phyloP scores from a whole-genome alignment of 2,888 invertebrate genomes.

The Dysmachus trigonus region DNA sequence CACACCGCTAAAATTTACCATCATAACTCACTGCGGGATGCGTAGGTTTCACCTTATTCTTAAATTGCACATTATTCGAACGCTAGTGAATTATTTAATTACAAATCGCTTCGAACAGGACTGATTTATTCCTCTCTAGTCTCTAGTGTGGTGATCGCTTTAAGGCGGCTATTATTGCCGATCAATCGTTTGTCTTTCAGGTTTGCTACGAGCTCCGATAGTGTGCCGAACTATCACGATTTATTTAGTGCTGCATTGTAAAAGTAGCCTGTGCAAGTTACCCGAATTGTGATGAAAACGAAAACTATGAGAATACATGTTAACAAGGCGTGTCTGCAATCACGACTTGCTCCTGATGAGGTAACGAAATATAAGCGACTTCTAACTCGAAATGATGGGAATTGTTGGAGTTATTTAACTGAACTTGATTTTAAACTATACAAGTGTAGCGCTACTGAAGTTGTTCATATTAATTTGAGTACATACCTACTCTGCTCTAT shows the following conservation, averaged over 20 bases:
- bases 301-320: background rate
- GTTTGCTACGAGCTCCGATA: background rate
- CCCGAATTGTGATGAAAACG: background rate
- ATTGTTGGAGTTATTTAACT: background rate
- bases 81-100: slow-evolving; percentile 14
- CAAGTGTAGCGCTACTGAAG: background rate
- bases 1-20: background rate
- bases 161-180: background rate
- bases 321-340: background rate
- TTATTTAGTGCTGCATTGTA: background rate
- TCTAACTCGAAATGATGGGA: background rate
- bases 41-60: slow-evolving; percentile 2
- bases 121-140: background rate
- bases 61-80: background rate
- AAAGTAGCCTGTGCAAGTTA: background rate
- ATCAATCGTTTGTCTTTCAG: background rate
- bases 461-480: background rate
- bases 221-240: background rate
- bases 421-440: background rate
- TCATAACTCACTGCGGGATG: slow-evolving; percentile 10
- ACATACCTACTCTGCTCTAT: too few species aligned
- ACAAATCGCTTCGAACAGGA: slow-evolving; percentile 5
- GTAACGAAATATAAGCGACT: background rate
- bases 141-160: background rate
- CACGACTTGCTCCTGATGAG: background rate